Evolutionary conservation across 2,888 invertebrate genomes (phyloP), one percentile per base, ranked within the genome.

Genomic region (Branchipolynoe longqiensis): DNA sequence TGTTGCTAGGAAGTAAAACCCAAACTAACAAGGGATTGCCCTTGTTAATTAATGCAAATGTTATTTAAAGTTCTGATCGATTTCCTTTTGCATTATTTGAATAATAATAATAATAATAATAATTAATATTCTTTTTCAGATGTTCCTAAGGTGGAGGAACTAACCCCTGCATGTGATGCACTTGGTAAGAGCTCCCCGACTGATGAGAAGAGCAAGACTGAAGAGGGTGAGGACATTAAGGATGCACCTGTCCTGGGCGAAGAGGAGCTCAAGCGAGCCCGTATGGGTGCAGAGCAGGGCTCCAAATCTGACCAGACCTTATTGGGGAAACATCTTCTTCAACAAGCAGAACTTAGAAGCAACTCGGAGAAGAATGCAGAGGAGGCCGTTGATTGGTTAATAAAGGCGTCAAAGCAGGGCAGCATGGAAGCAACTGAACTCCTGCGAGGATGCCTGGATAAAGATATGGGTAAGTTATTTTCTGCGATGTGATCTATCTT

Each of bases 381-480:
- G 89, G 95, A 97, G 89, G 98, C 97, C 0, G 95, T 98, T 82
- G 96, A 97, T 91, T 98, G 98, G 98, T 94, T 98, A 78, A 96
- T 97, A n/a, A 96, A 97, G 94, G 98, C 98, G 0, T 97, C 98
- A 0, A 97, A 97, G 91, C 97, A 98, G 93, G 98, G 98, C 0
- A 97, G 97, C 90, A 95, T 96, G 64, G 97, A 97, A 92, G 98
- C 98, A 0, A 96, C 97, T 54, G 95, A 95, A 87, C 95, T 97
- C 91, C 94, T 98, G 48, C 89, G 90, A 85, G 89, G 92, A 69
- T 94, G 94, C 88, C 85, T 91, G 4, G 89, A 90, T 28, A 91
- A 90, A 33, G 87, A 89, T 74, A 90, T 90, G 84, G 92, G 92
- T 92, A 83, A 85, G 82, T 82, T 36, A n/a, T n/a, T 64, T 18